Evolutionary conservation across 2,888 invertebrate genomes (phyloP).

Genomic region (Hirtodrosophila cameraria): DNA sequence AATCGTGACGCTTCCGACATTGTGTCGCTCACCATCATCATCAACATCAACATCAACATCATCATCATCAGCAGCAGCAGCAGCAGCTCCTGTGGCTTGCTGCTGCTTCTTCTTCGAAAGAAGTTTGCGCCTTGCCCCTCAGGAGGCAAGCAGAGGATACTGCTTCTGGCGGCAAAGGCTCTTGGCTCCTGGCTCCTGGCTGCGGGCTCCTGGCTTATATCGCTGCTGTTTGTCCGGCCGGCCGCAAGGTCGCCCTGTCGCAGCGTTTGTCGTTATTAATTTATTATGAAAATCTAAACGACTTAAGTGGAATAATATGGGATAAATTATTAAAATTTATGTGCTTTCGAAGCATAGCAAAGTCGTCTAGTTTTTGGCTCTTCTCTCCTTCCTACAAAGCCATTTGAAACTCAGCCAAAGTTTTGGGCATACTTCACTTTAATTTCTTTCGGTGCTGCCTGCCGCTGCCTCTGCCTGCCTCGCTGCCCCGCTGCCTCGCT

Average conservation of each 20-base stretch:
- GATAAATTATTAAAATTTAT: slow-evolving; percentile 83
- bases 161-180: background rate
- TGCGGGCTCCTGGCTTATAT: slow-evolving; percentile 14
- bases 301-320: slow-evolving; percentile 83
- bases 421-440: slow-evolving; percentile 70
- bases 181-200: slow-evolving; percentile 10
- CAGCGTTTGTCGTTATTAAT: slow-evolving; percentile 79
- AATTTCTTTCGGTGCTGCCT: slow-evolving; percentile 68
- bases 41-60: slow-evolving; percentile 1
- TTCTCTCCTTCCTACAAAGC: slow-evolving; percentile 6
- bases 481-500: slow-evolving; percentile 28
- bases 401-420: slow-evolving; percentile 73
- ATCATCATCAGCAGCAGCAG: background rate
- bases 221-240: slow-evolving; percentile 50
- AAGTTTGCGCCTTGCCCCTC: slow-evolving; percentile 44
- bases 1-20: slow-evolving; percentile 40
- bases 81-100: no score
- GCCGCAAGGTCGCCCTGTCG: slow-evolving; percentile 58
- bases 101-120: no score
- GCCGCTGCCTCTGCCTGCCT: slow-evolving; percentile 29
- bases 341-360: slow-evolving; percentile 73
- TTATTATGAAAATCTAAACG: slow-evolving; percentile 83
- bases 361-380: slow-evolving; percentile 26
- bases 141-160: background rate
- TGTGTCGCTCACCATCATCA: slow-evolving; percentile 32